Evolutionary conservation across 2,888 invertebrate genomes (phyloP).

Genomic region (Melanophora roralis): DNA sequence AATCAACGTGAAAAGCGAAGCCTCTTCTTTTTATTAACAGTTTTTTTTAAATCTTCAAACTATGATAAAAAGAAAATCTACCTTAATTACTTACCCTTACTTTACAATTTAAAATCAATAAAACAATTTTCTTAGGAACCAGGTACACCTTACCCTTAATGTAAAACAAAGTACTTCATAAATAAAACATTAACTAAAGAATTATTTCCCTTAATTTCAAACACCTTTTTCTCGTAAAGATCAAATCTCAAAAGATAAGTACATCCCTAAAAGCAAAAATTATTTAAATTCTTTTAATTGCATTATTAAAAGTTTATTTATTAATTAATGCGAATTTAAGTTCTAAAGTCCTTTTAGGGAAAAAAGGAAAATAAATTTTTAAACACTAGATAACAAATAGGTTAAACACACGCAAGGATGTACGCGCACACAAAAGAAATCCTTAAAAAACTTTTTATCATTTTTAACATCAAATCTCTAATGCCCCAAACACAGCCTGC

Average conservation of each 20-base stretch:
- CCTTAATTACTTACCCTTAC: no score
- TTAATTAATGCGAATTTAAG: constrained; percentile 35
- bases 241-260: not conserved
- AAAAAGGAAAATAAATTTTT: not conserved
- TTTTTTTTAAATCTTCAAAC: no score
- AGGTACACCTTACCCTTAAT: no score
- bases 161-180: no score
- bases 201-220: no score
- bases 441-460: constrained; percentile 38
- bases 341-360: not conserved
- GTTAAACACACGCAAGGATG: not conserved
- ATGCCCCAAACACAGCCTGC: not conserved
- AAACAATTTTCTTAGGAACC: no score
- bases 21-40: no score
- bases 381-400: no score
- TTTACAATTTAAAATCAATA: no score
- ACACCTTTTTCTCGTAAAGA: not conserved
- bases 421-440: not conserved
- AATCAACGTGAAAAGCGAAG: no score
- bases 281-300: not conserved
- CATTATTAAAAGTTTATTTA: constrained; percentile 11
- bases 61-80: no score
- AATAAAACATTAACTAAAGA: no score
- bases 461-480: constrained; percentile 24
- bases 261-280: not conserved